Conservation (phyloP, 2,797 vertebrate species). For the Spinus pinus region DNA sequence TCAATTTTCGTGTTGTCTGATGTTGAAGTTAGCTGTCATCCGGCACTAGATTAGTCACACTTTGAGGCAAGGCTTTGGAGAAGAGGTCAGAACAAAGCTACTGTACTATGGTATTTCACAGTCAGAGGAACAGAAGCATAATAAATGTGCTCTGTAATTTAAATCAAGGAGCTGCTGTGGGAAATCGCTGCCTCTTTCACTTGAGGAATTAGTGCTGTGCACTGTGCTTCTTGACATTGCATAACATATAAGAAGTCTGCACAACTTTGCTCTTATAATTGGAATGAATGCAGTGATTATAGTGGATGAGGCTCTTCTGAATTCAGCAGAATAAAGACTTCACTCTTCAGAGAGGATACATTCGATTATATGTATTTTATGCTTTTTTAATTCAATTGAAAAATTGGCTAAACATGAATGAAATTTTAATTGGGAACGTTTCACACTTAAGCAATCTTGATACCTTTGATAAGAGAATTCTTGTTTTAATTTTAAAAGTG, state of each 20-base stretch:
- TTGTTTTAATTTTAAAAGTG: conserved; percentile 62
- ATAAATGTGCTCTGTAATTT: conserved; percentile 86
- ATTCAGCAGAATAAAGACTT: conserved; percentile 79
- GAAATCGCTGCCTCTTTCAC: conserved; percentile 83
- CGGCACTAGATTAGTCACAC: conserved; percentile 84
- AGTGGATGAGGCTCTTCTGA: conserved; percentile 78
- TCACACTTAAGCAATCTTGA: conserved; percentile 74
- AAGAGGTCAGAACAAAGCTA: conserved; percentile 85
- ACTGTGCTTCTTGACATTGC: conserved; percentile 78
- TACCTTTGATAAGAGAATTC: conserved; percentile 74
- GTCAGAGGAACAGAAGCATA: conserved; percentile 83
- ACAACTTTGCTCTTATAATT: conserved; percentile 82
- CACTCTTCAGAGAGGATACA: conserved; percentile 74
- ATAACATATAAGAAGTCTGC: conserved; percentile 74
- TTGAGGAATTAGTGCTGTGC: conserved; percentile 82
- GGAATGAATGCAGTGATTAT: conserved; percentile 83
- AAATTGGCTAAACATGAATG: conserved; percentile 81
- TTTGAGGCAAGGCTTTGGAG: conserved; percentile 84
- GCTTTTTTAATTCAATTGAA: conserved; percentile 82
- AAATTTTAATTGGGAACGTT: conserved; percentile 83
- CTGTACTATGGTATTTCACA: conserved; percentile 86
- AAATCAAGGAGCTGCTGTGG: conserved; percentile 87
- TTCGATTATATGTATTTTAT: conserved; percentile 80
- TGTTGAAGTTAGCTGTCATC: conserved; percentile 86
- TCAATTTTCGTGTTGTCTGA: conserved; percentile 86